These are phyloP conservation scores for Hemitrygon akajei DNA, from an alignment of 2,797 vertebrate genomes.

Conservation along the genomic window DNA sequence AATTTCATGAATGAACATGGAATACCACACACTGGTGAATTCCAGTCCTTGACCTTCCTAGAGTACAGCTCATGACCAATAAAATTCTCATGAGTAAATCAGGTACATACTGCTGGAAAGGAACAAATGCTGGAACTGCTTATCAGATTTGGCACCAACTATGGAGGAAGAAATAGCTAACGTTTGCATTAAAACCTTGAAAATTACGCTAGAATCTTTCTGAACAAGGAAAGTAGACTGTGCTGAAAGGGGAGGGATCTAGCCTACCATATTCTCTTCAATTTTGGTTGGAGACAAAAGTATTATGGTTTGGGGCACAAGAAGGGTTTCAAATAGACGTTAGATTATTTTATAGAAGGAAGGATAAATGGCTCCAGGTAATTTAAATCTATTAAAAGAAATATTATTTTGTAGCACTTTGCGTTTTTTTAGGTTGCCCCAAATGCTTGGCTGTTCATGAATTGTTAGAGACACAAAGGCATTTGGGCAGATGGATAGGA, in stretches of 20 bases:
- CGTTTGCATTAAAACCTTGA: no score
- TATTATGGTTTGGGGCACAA: no score
- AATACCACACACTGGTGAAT: not conserved
- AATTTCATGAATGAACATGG: not conserved
- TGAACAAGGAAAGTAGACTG: not conserved
- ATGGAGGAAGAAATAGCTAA: no score
- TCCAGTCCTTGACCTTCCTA: not conserved
- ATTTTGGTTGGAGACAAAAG: not conserved
- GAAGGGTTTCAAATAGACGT: not conserved
- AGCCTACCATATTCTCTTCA: not conserved
- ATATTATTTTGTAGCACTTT: not conserved
- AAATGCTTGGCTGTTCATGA: not conserved
- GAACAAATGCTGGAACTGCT: no score
- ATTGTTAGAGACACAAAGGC: not conserved
- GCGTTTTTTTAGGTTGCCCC: not conserved
- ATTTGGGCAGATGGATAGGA: no score
- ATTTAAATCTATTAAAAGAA: slow-evolving; percentile 16
- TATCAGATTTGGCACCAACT: no score
- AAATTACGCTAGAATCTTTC: not conserved
- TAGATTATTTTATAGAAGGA: not conserved
- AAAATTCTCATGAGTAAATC: not conserved
- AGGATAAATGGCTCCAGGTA: not conserved
- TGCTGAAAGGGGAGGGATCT: not conserved
- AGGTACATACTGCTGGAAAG: not conserved
- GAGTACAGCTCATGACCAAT: not conserved